A percentile compares a stretch with the other conserved stretches of the same genome.
These are phyloP conservation scores for Oryzias celebensis DNA, from an alignment of 2,113 vertebrate genomes.

Conservation along the genomic window DNA sequence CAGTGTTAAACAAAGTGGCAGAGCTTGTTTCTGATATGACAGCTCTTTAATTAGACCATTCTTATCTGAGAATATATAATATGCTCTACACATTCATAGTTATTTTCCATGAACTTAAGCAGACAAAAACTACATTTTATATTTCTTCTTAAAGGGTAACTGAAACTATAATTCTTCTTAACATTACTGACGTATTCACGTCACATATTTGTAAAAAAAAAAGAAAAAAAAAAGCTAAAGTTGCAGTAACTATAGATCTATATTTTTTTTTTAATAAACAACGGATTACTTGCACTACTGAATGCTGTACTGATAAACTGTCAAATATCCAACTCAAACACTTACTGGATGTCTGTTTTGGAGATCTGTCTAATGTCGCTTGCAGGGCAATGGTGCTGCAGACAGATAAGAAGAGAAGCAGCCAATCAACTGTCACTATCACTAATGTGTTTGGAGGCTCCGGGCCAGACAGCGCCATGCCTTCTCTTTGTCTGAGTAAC, in stretches of 20 bases:
- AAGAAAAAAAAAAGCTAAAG: no score
- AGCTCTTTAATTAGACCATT: conserved; percentile 67
- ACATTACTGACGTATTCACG: no score
- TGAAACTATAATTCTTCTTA: not conserved
- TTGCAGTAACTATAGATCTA: no score
- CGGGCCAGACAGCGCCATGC: conserved; percentile 9
- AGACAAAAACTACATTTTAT: not conserved
- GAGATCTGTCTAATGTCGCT: conserved; percentile 27
- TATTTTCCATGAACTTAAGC: not conserved
- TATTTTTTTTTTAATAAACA: no score
- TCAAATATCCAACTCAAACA: not conserved
- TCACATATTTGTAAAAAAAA: no score
- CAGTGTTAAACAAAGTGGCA: conserved; percentile 68
- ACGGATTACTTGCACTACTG: no score
- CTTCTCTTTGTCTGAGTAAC: conserved; percentile 10
- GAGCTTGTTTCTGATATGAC: conserved; percentile 54
- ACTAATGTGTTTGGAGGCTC: conserved; percentile 31
- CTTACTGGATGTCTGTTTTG: conserved; percentile 11
- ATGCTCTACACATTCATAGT: not conserved
- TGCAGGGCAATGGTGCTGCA: conserved; percentile 13
- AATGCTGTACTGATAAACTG: no score
- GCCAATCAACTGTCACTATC: conserved; percentile 55
- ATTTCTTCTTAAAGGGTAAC: not conserved
- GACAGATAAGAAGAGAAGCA: conserved; percentile 33
- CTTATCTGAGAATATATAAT: conserved; percentile 34